Evolutionary conservation across 92 coral and sea anemone species (phyloP).

Genomic region (Palythoa caribaeorum): DNA sequence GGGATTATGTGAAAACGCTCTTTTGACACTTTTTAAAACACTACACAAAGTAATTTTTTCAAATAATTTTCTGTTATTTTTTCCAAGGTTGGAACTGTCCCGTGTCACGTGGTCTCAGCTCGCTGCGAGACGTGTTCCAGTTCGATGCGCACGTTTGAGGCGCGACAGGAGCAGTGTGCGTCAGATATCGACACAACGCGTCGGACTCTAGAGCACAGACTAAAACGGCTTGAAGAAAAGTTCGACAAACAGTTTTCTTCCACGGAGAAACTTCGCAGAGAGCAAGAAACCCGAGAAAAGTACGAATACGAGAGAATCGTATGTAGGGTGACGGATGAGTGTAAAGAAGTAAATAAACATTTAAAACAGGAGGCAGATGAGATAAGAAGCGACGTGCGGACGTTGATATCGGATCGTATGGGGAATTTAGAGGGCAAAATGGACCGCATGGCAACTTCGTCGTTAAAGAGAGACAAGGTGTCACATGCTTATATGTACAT

Average conservation of each 20-base stretch:
- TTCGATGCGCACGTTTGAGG: conserved; percentile 87
- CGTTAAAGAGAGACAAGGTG: conserved; percentile 2
- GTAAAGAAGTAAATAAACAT: conserved; percentile 78
- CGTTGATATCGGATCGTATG: conserved; percentile 67
- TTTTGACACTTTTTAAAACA: not conserved
- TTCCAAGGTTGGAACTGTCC: conserved; percentile 41
- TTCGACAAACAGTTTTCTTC: conserved; percentile 82
- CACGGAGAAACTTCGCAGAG: conserved; percentile 70
- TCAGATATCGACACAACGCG: conserved; percentile 95
- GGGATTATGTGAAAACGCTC: too few species aligned
- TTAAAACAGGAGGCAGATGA: conserved; percentile 79
- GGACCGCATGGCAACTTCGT: conserved; percentile 44
- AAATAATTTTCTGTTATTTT: not conserved
- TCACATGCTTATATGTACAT: conserved; percentile 39
- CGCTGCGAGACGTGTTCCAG: conserved; percentile 73
- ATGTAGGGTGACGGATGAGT: conserved; percentile 81
- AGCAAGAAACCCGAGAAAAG: conserved; percentile 46
- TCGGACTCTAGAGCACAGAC: conserved; percentile 88
- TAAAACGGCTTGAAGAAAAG: conserved; percentile 85
- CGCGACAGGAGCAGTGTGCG: conserved; percentile 94
- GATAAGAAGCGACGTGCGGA: conserved; percentile 74
- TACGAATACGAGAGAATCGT: conserved; percentile 69
- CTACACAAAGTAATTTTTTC: not conserved
- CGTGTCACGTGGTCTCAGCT: conserved; percentile 60
- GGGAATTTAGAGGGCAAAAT: conserved; percentile 67